Conservation (phyloP, 2,888 invertebrate species). For the Carpatolechia fugitivella region DNA sequence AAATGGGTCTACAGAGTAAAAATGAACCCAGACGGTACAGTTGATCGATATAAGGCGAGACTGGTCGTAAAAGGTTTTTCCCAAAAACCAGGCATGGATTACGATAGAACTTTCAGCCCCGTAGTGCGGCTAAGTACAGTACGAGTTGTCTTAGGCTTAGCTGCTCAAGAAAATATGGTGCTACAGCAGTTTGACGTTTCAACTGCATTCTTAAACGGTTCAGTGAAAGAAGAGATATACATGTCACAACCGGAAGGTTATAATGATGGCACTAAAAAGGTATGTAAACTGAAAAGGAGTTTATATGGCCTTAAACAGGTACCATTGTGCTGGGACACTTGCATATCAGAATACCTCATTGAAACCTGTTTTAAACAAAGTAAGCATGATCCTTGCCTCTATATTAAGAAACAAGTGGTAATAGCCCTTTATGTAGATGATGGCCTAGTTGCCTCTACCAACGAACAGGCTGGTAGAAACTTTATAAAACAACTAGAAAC, state of each 20-base stretch:
- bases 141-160: conserved; percentile 11
- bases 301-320: conserved; percentile 11
- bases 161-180: conserved; percentile 12
- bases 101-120: conserved; percentile 19
- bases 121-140: conserved; percentile 17
- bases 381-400: too few relatives aligned
- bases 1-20: conserved; percentile 26
- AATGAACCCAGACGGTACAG: conserved; percentile 20
- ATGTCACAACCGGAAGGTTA: conserved; percentile 15
- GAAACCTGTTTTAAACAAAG: conserved; percentile 2
- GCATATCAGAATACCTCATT: not conserved
- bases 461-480: not conserved
- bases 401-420: too few relatives aligned
- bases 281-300: conserved; percentile 14
- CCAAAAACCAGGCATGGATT: conserved; percentile 13
- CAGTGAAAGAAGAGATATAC: conserved; percentile 13
- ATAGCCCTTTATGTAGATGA: conserved; percentile 13
- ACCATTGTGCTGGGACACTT: conserved; percentile 12
- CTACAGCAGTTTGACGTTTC: conserved; percentile 13
- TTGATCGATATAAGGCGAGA: conserved; percentile 9
- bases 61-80: conserved; percentile 11
- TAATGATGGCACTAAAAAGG: conserved; percentile 6
- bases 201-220: too few relatives aligned
- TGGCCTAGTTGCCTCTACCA: not conserved
- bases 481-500: not conserved